Evolutionary conservation across 2,797 vertebrate genomes (phyloP), one percentile per base, ranked within the genome.

Genomic region (Thamnophis elegans): DNA sequence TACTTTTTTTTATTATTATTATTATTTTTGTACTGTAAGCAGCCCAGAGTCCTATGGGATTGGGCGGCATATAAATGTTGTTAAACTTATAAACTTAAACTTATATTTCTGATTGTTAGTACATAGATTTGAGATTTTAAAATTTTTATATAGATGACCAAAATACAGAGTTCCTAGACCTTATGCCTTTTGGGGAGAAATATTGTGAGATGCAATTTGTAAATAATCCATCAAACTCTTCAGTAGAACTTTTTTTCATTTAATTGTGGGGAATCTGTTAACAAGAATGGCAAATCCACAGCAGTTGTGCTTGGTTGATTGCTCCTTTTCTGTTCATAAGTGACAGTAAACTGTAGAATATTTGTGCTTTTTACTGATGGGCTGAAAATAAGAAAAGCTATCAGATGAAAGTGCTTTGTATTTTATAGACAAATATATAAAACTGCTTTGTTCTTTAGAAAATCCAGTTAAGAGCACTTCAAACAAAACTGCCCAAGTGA

Each of bases 391-490:
- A 95, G 95, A 95, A 93, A 92, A 93, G 90, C 62, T 92, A 91
- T 92, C 60, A 93, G 95, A 65, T 93, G 93, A 85, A 92, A 94
- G 91, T 92, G 91, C 58, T 92, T 94, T 95, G 86, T 95, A 73
- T 92, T 92, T 94, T 96, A 88, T 91, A 94, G 91, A 95, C 93
- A 13, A 92, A 94, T 86, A 78, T 96, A 85, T 91, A 96, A 96
- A 96, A 91, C 89, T 92, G 87, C 93, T 96, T 96, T 97, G 93
- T 96, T 96, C 95, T 95, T 95, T 93, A 90, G 89, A 1, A 94
- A 94, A 47, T n/a, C 47, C 93, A 92, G n/a, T 96, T 96, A 96
- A 96, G 95, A 95, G 93, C 95, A 94, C 92, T 96, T 96, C 92
- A 96, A 78, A 85, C 85, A 90, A 95, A 90, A 90, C 89, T 94